phyloP scores from a whole-genome alignment of 1,140 invertebrate species.

The Caenorhabditis latens region DNA sequence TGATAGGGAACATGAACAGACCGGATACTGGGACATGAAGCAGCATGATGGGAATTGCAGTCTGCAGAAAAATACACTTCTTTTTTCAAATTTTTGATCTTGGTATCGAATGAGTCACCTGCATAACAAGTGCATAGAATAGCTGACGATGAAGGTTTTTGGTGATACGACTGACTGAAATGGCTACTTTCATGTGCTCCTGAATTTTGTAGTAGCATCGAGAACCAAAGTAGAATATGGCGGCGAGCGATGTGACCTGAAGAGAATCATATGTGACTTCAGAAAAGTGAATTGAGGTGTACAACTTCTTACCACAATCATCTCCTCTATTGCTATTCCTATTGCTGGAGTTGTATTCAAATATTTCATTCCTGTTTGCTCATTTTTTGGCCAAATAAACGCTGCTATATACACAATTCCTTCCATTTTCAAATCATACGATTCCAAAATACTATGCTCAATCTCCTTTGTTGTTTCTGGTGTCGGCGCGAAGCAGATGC shows the following conservation, averaged over 20 bases:
- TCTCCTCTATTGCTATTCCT: not conserved
- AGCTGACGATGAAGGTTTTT: constrained; percentile 3
- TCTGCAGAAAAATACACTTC: not conserved
- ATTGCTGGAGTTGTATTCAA: not conserved
- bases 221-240: not conserved
- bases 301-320: not conserved
- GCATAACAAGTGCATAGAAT: constrained; percentile 17
- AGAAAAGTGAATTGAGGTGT: not conserved
- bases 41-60: not conserved
- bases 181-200: not conserved
- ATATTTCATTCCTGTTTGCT: not conserved
- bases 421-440: not conserved
- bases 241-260: not conserved
- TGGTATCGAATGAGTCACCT: not conserved
- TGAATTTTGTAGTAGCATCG: constrained; percentile 11
- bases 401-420: constrained; percentile 11
- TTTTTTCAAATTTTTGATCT: not conserved
- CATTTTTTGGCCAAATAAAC: constrained; percentile 1
- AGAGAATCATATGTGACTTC: not conserved
- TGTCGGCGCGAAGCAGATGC: not conserved
- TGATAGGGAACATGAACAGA: constrained; percentile 15
- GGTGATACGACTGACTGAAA: not conserved
- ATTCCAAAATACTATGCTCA: constrained; percentile 10
- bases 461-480: not conserved
- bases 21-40: not conserved